Conservation (phyloP, 2,888 invertebrate genomes). For the Trissolcus brochymenae region DNA sequence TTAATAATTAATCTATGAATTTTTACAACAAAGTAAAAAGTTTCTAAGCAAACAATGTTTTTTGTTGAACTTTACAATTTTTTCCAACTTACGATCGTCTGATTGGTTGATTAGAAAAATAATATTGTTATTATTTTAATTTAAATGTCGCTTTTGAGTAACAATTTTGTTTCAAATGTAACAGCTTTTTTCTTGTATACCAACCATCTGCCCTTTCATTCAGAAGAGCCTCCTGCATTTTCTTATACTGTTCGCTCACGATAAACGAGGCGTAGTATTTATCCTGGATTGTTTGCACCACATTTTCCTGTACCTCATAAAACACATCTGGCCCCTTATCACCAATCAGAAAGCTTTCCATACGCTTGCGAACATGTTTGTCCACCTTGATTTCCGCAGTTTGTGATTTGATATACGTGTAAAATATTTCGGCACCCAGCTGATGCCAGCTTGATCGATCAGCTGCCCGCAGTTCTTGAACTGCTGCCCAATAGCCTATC, state of each 20-base stretch:
- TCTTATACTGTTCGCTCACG: constrained; percentile 89
- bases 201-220: constrained; percentile 78
- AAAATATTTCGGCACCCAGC: constrained; percentile 93
- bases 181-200: constrained; percentile 32
- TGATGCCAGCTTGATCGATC: constrained; percentile 89
- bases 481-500: constrained; percentile 90
- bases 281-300: constrained; percentile 87
- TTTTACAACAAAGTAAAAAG: background rate
- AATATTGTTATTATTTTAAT: background rate
- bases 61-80: background rate
- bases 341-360: constrained; percentile 91
- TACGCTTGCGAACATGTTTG: constrained; percentile 87
- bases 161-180: background rate
- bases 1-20: background rate
- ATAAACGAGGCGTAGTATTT: constrained; percentile 93
- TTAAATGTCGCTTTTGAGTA: background rate
- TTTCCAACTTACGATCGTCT: constrained; percentile 33
- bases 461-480: constrained; percentile 88
- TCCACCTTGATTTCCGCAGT: constrained; percentile 89
- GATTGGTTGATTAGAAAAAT: constrained; percentile 11
- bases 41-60: background rate
- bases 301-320: constrained; percentile 89
- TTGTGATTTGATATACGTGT: constrained; percentile 89
- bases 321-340: constrained; percentile 93
- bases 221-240: constrained; percentile 82